Conservation (phyloP, 2,113 vertebrate genomes). For the Pangasianodon hypophthalmus region DNA sequence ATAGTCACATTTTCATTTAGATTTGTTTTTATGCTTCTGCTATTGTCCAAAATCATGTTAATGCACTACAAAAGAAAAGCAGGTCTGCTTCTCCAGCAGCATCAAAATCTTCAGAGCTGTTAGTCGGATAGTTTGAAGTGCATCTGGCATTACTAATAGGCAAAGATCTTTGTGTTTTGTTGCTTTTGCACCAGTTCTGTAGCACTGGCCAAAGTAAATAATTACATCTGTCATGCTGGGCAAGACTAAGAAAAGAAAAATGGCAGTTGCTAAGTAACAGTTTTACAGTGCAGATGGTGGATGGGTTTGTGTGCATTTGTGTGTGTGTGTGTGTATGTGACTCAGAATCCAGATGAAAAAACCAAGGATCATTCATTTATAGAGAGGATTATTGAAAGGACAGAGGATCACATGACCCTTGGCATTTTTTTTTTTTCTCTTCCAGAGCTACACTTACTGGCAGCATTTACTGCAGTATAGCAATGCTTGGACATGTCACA, state of each 20-base stretch:
- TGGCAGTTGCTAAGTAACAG: slow-evolving; percentile 64
- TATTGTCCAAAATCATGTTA: neutral
- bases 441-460: slow-evolving; percentile 6
- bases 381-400: slow-evolving; percentile 47
- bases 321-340: slow-evolving; percentile 26
- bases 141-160: neutral
- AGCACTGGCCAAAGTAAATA: slow-evolving; percentile 46
- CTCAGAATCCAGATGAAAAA: slow-evolving; percentile 45
- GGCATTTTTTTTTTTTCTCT: neutral
- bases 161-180: slow-evolving; percentile 16
- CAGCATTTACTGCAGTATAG: neutral
- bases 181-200: slow-evolving; percentile 22
- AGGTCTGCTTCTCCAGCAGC: neutral
- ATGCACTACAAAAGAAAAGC: neutral
- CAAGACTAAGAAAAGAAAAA: slow-evolving; percentile 47
- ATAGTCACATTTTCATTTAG: neutral
- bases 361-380: slow-evolving; percentile 50
- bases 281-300: slow-evolving; percentile 61
- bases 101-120: neutral
- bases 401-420: slow-evolving; percentile 37
- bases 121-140: slow-evolving; percentile 19
- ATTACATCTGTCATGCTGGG: slow-evolving; percentile 24
- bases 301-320: slow-evolving; percentile 7
- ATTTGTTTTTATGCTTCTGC: neutral
- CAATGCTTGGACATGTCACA: neutral